These are phyloP conservation scores for Borostomias antarcticus DNA, from an alignment of 2,797 vertebrate genomes.

Conservation along the genomic window DNA sequence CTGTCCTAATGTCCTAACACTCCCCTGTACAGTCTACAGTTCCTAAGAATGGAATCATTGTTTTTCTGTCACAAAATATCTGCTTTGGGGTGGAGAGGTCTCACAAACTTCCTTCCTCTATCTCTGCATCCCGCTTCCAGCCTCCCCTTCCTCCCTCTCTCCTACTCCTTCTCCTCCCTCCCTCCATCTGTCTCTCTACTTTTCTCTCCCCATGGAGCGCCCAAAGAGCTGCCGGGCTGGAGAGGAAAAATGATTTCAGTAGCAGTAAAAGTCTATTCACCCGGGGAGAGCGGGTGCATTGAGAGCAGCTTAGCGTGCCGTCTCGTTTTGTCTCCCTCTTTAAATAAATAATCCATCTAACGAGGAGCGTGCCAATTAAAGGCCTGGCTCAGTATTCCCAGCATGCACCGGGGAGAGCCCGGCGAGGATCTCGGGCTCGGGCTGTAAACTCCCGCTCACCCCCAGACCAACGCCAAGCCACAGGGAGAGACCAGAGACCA, in stretches of 20 bases:
- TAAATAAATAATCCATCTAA: conserved; percentile 68
- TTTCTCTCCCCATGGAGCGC: no score
- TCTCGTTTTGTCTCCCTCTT: conserved; percentile 63
- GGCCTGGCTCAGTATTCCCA: conserved; percentile 65
- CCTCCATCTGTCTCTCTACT: conserved; percentile 41
- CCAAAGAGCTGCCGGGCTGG: conserved; percentile 39
- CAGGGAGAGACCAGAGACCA: conserved; percentile 39
- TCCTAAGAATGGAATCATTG: conserved; percentile 54
- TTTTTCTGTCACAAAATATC: conserved; percentile 52
- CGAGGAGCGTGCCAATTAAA: conserved; percentile 51
- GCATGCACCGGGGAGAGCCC: conserved; percentile 58
- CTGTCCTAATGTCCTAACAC: neutral
- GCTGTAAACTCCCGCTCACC: conserved; percentile 46
- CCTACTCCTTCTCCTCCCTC: conserved; percentile 16
- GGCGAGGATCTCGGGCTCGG: conserved; percentile 53
- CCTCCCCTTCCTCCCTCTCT: neutral
- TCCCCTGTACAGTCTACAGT: conserved; percentile 13
- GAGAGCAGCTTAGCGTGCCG: conserved; percentile 57
- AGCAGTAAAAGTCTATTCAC: conserved; percentile 66
- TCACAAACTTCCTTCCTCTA: conserved; percentile 49
- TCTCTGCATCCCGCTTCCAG: conserved; percentile 51
- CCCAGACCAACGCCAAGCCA: conserved; percentile 29
- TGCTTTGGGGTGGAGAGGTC: conserved; percentile 41
- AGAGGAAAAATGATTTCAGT: conserved; percentile 47
- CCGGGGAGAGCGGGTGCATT: conserved; percentile 51